Conservation (phyloP, 2,113 vertebrate species). For the Urocolius indicus region DNA sequence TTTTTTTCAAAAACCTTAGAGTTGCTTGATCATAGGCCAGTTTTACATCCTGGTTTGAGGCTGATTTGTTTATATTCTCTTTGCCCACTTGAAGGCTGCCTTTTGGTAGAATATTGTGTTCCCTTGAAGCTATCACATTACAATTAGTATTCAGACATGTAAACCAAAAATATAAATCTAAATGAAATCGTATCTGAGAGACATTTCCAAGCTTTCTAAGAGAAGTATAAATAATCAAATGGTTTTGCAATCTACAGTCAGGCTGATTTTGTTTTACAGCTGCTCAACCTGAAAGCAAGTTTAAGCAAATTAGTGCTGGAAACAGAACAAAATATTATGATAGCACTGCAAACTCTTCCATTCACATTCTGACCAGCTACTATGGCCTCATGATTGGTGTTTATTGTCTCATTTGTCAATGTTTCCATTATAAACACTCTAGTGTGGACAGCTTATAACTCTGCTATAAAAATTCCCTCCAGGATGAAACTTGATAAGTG, state of each 20-base stretch:
- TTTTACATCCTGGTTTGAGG: slow-evolving; percentile 61
- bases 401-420: slow-evolving; percentile 67
- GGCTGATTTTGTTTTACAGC: slow-evolving; percentile 37
- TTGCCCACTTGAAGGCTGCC: slow-evolving; percentile 56
- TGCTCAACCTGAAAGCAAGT: slow-evolving; percentile 49
- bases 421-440: slow-evolving; percentile 58
- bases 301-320: slow-evolving; percentile 58
- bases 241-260: slow-evolving; percentile 43
- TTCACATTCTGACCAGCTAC: slow-evolving; percentile 48
- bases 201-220: slow-evolving; percentile 62
- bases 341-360: slow-evolving; percentile 16
- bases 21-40: slow-evolving; percentile 56
- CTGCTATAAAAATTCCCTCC: slow-evolving; percentile 49
- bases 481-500: slow-evolving; percentile 50
- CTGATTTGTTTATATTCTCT: slow-evolving; percentile 71
- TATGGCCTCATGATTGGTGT: slow-evolving; percentile 35
- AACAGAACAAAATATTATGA: slow-evolving; percentile 63
- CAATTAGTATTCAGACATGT: slow-evolving; percentile 75
- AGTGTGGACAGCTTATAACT: slow-evolving; percentile 48
- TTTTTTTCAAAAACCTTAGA: slow-evolving; percentile 60
- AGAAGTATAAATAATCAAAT: slow-evolving; percentile 75
- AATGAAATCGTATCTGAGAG: slow-evolving; percentile 75
- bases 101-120: slow-evolving; percentile 67
- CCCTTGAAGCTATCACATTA: slow-evolving; percentile 67
- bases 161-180: slow-evolving; percentile 69